A percentile compares a stretch with the other conserved stretches of the same genome.
Conservation (phyloP, 2,113 vertebrate species). For the Mellivora capensis region DNA sequence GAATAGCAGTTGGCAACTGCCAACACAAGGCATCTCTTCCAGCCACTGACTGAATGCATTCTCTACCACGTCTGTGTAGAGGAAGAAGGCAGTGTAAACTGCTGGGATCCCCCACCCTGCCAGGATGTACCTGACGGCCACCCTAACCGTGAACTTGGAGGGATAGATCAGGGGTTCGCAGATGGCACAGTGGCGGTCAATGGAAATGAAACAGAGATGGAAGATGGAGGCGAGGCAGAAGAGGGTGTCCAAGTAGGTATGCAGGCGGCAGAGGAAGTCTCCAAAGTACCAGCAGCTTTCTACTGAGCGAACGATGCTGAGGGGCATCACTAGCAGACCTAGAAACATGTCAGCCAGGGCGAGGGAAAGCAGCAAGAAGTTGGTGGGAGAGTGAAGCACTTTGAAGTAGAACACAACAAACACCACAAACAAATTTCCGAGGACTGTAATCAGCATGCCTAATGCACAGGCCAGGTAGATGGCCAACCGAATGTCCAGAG, state of each 20-base stretch:
- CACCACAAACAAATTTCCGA: slow-evolving; percentile 76
- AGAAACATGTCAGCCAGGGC: slow-evolving; percentile 72
- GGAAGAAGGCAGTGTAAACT: slow-evolving; percentile 71
- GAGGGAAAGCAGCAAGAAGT: slow-evolving; percentile 74
- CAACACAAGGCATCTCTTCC: slow-evolving; percentile 62
- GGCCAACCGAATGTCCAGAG: slow-evolving; percentile 40
- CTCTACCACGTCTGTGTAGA: slow-evolving; percentile 55
- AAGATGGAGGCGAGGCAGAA: slow-evolving; percentile 78
- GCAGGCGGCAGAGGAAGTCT: slow-evolving; percentile 67
- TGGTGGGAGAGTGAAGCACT: slow-evolving; percentile 74
- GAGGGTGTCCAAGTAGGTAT: slow-evolving; percentile 76
- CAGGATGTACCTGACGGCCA: slow-evolving; percentile 58
- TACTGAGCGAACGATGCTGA: slow-evolving; percentile 65
- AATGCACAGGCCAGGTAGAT: slow-evolving; percentile 70
- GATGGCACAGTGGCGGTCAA: slow-evolving; percentile 74
- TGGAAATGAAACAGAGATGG: slow-evolving; percentile 80
- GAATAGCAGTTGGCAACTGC: slow-evolving; percentile 76
- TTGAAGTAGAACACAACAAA: slow-evolving; percentile 72
- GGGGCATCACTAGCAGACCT: slow-evolving; percentile 69
- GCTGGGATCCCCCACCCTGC: slow-evolving; percentile 70
- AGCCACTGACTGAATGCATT: slow-evolving; percentile 52
- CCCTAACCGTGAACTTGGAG: slow-evolving; percentile 66
- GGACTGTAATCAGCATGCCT: slow-evolving; percentile 49
- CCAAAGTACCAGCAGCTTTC: slow-evolving; percentile 79
- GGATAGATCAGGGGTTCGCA: slow-evolving; percentile 74